A percentile compares a stretch with the other conserved stretches of the same genome.
Conservation (phyloP, 2,113 vertebrate genomes). For the Hassar affinis region DNA sequence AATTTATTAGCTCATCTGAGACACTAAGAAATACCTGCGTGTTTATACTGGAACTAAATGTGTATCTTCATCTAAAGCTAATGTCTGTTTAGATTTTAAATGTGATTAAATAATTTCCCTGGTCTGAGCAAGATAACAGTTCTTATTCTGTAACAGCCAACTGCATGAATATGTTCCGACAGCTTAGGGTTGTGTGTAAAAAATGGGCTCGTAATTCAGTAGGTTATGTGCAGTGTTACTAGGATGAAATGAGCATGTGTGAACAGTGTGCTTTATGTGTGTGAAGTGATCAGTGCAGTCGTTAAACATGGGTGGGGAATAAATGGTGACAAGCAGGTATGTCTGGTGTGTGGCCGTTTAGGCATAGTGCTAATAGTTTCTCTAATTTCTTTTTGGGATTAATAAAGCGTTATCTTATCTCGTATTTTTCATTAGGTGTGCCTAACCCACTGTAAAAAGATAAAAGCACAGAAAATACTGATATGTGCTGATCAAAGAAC, state of each 20-base stretch:
- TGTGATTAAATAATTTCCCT: neutral
- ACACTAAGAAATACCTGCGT: neutral
- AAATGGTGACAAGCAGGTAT: constrained; percentile 29
- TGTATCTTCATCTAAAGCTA: neutral
- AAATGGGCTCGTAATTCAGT: neutral
- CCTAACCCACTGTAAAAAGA: neutral
- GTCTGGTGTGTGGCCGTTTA: constrained; percentile 9
- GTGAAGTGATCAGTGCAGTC: neutral
- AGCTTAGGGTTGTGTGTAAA: neutral
- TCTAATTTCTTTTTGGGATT: no score
- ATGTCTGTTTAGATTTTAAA: neutral
- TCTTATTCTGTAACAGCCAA: neutral
- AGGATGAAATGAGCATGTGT: neutral
- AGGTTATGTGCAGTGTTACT: neutral
- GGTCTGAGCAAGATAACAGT: neutral
- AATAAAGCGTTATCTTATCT: no score
- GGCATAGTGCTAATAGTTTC: neutral
- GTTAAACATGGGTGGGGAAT: constrained; percentile 36
- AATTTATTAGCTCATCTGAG: neutral
- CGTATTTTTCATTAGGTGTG: neutral
- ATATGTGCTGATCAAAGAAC: neutral
- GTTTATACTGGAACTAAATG: neutral
- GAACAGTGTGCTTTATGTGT: constrained; percentile 1
- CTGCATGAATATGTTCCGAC: neutral
- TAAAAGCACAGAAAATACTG: neutral